Percentiles rank a stretch among this genome's conserved stretches.
phyloP scores from a whole-genome alignment of 2,797 vertebrate species.

The Acipenser transmontanus region DNA sequence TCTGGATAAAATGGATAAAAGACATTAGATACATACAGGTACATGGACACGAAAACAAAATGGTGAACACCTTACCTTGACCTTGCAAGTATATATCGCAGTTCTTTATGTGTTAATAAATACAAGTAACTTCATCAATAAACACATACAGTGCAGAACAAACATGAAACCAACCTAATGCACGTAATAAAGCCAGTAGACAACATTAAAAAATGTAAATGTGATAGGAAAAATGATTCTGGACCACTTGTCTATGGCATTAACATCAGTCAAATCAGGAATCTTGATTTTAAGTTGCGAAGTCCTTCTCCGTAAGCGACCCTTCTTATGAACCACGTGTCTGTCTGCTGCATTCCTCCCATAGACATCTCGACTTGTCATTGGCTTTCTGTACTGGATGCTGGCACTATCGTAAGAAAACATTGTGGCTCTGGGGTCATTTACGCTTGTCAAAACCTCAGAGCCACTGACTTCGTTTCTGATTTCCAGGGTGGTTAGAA shows the following conservation, averaged over 20 bases:
- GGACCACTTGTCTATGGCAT: constrained; percentile 74
- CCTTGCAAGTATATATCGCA: constrained; percentile 33
- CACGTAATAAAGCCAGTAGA: constrained; percentile 74
- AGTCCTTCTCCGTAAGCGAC: constrained; percentile 53
- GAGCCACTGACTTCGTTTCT: constrained; percentile 50
- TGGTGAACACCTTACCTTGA: constrained; percentile 43
- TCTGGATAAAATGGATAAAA: constrained; percentile 4
- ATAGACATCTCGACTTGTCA: constrained; percentile 51
- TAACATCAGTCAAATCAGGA: constrained; percentile 71
- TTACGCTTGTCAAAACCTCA: constrained; percentile 37
- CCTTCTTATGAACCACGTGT: constrained; percentile 52
- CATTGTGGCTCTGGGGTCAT: constrained; percentile 40
- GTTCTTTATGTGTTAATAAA: constrained; percentile 38
- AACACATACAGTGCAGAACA: constrained; percentile 19
- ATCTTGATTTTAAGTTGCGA: constrained; percentile 73
- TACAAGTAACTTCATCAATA: neutral
- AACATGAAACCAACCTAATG: constrained; percentile 47
- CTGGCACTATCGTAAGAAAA: constrained; percentile 49
- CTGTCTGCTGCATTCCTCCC: constrained; percentile 49
- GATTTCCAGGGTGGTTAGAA: constrained; percentile 55
- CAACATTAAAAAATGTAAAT: constrained; percentile 69
- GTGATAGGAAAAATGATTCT: constrained; percentile 71
- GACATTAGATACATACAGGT: neutral
- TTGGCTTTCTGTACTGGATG: constrained; percentile 58
- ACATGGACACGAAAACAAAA: constrained; percentile 11